Conservation (phyloP, 37 sponge, comb jelly and placozoan genomes). For the Amphimedon queenslandica region DNA sequence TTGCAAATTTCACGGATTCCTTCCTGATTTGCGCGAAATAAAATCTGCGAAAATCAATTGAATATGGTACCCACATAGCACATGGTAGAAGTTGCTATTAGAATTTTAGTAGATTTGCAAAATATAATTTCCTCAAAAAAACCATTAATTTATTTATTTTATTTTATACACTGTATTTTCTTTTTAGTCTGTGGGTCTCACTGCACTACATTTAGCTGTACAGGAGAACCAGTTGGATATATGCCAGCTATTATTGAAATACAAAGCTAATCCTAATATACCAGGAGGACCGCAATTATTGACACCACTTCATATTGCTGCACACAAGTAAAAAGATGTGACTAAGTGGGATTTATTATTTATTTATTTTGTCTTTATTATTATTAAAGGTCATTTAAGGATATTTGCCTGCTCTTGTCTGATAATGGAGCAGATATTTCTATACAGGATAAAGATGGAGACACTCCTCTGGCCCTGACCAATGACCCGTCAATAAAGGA, state of each 20-base stretch:
- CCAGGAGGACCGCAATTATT: conserved; percentile 40
- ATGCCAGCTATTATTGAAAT: conserved; percentile 55
- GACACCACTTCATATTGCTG: conserved; percentile 72
- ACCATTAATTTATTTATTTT: no score
- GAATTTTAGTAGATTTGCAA: no score
- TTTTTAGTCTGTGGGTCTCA: conserved; percentile 39
- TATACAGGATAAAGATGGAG: conserved; percentile 51
- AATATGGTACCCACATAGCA: no score
- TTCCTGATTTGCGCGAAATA: no score
- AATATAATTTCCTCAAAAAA: background rate
- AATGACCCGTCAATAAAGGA: conserved; percentile 14
- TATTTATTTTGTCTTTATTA: background rate
- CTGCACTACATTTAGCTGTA: conserved; percentile 62
- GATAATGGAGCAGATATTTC: conserved; percentile 44
- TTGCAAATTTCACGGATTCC: no score
- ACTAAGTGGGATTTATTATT: background rate
- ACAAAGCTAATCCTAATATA: conserved; percentile 43
- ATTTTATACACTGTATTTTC: background rate
- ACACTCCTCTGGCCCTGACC: conserved; percentile 56
- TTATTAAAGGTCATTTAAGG: conserved; percentile 10
- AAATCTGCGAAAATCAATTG: no score
- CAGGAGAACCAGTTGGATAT: conserved; percentile 27
- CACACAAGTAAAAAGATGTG: conserved; percentile 25
- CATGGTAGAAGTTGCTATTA: no score
- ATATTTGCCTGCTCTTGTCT: conserved; percentile 36